Evolutionary conservation across 2,888 invertebrate species (phyloP), one percentile per base, ranked within the genome.

Genomic region (Chrysolina oricalcia): DNA sequence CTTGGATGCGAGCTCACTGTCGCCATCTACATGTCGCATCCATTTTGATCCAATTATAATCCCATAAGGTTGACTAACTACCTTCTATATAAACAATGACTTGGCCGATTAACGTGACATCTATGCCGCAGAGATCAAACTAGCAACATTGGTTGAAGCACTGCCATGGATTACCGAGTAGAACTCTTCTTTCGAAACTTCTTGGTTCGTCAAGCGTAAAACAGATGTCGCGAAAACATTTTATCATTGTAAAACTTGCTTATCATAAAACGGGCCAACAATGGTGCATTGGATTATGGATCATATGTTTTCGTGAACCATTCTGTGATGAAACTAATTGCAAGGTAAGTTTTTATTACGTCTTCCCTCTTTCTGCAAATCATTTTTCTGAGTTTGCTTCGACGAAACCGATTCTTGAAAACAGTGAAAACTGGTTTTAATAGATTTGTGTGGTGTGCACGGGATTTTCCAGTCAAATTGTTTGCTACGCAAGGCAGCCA

Each of bases 371-470:
- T 41, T 68, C 70, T 73, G 15, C 27, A 50, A 76, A 70, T 65
- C 59, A 65, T 70, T 50, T 66, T 27, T 27, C 15, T 5, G n/a
- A 67, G n/a, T 50, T 66, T 23, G 15, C 13, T 41, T 41, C 0
- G 19, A 5, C 19, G 0, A 53, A 68, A 68, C 17, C 68, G 56
- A 50, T 73, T 63, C 73, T 56, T 50, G 35, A 59, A 74, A 83
- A 82, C 81, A 77, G 81, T 62, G 21, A 62, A 73, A 83, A 83
- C 81, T 78, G 82, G 83, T 84, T 83, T 77, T 78, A 64, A 62
- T 76, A 80, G 81, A 80, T 85, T 86, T 86, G 84, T 83, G 81
- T 83, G 81, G 86, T 86, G 86, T 86, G 82, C 86, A 83, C 83
- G 82, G 86, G 87, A 84, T 85, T 86, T 86, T 85, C 83, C 84